Evolutionary conservation across 2,113 vertebrate species (phyloP), one percentile per base, ranked within the genome.

Genomic region (Cyprinodon brontotheroides): DNA sequence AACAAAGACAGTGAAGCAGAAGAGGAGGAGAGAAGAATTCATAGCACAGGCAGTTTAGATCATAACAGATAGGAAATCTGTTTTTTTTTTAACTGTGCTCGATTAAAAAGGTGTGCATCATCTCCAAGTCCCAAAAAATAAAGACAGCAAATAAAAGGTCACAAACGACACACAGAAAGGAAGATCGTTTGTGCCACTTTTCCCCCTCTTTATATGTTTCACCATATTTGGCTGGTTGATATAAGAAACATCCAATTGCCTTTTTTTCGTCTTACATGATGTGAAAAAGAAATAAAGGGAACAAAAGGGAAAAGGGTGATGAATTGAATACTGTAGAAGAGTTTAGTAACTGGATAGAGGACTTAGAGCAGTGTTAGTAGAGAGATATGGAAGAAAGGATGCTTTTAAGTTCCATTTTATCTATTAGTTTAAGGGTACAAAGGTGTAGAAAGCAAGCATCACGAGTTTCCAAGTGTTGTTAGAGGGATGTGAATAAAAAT

Each of bases 1-100:
- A 98, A 96, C 97, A 97, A 95, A 91, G 87, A 88, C 72, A 91
- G 84, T 92, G 90, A 92, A 90, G 87, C 90, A 92, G 88, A 85
- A 89, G 82, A 87, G 91, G 91, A 89, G 90, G 82, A 91, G 86
- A 94, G 86, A 92, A 93, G 81, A 87, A 89, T 92, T 94, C 90
- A 94, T 89, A 94, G 90, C 90, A 94, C 77, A 94, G 79, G 89
- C 85, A 91, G 82, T 87, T 91, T 87, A 92, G 73, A 91, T 76
- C 50, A 85, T 61, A 91, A 89, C 87, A 86, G 82, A 86, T 82
- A 48, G 78, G 73, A 65, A 79, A 74, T 88, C 83, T 85, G 86
- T 88, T 78, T 6, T 65, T 6, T 65, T 70, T 72, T 69, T 43
- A 8, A 65, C 76, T 75, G 89, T 82, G 79, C 82, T 84, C 13